phyloP scores from a whole-genome alignment of 2,113 vertebrate species.

The Sarotherodon lohbergeri region DNA sequence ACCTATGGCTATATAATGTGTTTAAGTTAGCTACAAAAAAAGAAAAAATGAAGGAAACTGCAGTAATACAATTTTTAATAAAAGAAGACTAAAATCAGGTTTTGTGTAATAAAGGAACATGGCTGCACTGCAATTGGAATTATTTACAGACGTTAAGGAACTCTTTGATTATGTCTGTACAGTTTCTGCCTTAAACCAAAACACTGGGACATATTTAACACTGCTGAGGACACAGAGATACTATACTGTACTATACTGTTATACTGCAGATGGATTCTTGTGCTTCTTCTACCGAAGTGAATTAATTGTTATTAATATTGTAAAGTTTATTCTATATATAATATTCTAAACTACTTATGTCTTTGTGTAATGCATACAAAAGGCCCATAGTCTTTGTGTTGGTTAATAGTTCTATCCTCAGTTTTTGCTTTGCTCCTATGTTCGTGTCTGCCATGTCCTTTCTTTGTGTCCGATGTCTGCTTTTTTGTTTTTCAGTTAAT shows the following conservation, averaged over 20 bases:
- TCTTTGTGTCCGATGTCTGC: neutral
- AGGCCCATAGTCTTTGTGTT: neutral
- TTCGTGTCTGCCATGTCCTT: neutral
- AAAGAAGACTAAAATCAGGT: neutral
- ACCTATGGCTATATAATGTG: neutral
- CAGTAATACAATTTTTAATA: neutral
- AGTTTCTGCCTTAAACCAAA: neutral
- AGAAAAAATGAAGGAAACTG: neutral
- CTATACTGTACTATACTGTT: neutral
- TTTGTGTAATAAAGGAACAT: neutral
- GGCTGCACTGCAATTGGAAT: neutral
- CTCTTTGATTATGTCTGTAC: neutral
- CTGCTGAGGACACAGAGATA: neutral
- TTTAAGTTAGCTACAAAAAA: neutral
- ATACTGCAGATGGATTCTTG: neutral
- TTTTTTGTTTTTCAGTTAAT: neutral
- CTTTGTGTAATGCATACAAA: accelerated
- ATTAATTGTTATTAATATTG: neutral
- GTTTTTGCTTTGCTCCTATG: neutral
- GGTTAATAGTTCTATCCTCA: neutral
- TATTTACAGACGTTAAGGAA: neutral
- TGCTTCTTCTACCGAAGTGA: neutral
- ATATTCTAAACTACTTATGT: neutral
- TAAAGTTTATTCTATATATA: neutral
- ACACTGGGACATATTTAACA: neutral